These are phyloP conservation scores for Bufo gargarizans DNA, from an alignment of 2,113 vertebrate species.

Conservation along the genomic window DNA sequence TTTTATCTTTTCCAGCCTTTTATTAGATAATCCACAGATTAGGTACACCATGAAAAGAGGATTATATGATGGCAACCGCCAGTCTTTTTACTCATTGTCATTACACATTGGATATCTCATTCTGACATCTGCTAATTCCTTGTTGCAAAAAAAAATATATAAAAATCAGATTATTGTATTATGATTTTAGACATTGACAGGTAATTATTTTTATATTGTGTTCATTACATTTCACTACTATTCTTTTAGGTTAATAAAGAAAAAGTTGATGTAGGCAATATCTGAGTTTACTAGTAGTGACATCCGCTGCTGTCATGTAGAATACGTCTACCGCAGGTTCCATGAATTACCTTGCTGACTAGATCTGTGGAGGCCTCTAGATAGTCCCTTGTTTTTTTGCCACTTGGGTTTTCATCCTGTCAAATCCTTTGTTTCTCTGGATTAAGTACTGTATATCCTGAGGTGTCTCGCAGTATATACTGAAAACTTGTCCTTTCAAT, in stretches of 20 bases:
- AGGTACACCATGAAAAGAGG: slow-evolving; percentile 30
- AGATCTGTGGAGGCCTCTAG: no score
- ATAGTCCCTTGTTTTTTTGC: no score
- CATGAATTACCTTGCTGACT: no score
- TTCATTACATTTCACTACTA: background rate
- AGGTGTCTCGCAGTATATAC: no score
- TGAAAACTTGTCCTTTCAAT: no score
- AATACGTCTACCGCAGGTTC: no score
- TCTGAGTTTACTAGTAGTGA: background rate
- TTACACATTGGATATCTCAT: slow-evolving; percentile 18
- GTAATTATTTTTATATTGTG: background rate
- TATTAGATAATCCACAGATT: slow-evolving; percentile 42
- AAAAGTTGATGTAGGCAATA: background rate
- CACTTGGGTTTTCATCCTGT: no score
- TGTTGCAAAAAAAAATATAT: background rate
- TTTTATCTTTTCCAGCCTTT: slow-evolving; percentile 32
- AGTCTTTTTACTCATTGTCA: slow-evolving; percentile 4
- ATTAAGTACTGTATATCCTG: no score
- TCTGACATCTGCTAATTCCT: background rate
- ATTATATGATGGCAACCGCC: slow-evolving; percentile 11
- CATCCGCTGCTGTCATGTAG: background rate
- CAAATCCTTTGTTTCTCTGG: no score
- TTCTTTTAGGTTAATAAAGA: background rate
- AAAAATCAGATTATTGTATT: background rate
- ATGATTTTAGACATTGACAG: background rate